Evolutionary conservation across 2,797 vertebrate species (phyloP).

Genomic region (Schizopygopsis pylzovi): DNA sequence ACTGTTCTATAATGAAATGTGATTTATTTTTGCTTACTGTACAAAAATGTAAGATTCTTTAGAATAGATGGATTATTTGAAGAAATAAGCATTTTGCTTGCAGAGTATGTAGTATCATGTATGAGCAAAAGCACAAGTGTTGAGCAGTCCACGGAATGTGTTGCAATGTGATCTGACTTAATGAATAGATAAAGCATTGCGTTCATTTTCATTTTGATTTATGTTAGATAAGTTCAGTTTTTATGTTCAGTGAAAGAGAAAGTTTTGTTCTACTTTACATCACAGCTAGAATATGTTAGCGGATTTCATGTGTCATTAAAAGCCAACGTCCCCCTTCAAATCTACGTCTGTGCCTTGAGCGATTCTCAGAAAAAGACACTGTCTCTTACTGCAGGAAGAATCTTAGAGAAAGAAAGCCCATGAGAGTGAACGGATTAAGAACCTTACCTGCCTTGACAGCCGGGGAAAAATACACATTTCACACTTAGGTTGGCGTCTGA

Average conservation of each 20-base stretch:
- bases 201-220: neutral
- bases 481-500: conserved; percentile 46
- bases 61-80: neutral
- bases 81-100: neutral
- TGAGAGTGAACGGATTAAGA: conserved; percentile 48
- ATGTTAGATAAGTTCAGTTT: neutral
- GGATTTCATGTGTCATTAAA: conserved; percentile 11
- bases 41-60: neutral
- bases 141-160: neutral
- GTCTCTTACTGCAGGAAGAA: conserved; percentile 16
- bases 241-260: neutral
- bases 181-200: neutral
- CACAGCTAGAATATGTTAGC: neutral
- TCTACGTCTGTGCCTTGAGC: neutral
- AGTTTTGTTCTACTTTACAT: neutral
- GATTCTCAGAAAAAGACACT: neutral
- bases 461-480: conserved; percentile 48
- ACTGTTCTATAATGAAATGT: neutral
- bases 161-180: neutral
- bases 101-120: neutral
- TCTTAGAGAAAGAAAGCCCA: neutral
- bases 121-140: neutral
- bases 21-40: neutral
- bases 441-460: conserved; percentile 35
- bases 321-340: neutral